Conservation (phyloP, 2,113 vertebrate species). For the Arvicanthis niloticus region DNA sequence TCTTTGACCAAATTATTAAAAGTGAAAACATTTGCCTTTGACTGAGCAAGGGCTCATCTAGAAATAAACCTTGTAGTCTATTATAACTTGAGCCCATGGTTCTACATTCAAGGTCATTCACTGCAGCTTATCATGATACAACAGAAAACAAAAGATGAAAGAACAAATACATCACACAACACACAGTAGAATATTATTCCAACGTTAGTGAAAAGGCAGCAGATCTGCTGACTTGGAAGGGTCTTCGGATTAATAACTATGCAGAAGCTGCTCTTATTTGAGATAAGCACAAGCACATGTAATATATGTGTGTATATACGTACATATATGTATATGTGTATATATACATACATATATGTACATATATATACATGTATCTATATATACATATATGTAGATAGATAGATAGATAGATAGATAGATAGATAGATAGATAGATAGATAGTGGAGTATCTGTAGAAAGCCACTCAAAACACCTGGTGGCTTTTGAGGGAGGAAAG, state of each 20-base stretch:
- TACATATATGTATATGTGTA: too few species aligned
- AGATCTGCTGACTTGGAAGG: neutral
- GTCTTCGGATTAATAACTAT: neutral
- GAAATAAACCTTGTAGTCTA: neutral
- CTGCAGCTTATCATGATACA: neutral
- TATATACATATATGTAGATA: too few species aligned
- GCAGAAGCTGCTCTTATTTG: neutral
- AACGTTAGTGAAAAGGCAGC: neutral
- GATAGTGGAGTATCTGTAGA: neutral
- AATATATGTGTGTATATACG: neutral
- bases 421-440: too few species aligned
- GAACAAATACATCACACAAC: neutral
- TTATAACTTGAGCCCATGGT: neutral
- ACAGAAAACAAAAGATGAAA: neutral
- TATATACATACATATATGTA: too few species aligned
- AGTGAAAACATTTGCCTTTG: neutral
- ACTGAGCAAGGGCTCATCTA: neutral
- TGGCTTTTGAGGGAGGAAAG: neutral
- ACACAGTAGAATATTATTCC: neutral
- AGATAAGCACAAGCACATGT: neutral
- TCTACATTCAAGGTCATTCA: neutral
- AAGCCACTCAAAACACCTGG: neutral
- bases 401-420: too few species aligned
- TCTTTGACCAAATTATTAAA: slow-evolving; percentile 16
- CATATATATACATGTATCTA: too few species aligned